phyloP scores from a whole-genome alignment of 2,113 vertebrate species.

The Capricornis sumatraensis region DNA sequence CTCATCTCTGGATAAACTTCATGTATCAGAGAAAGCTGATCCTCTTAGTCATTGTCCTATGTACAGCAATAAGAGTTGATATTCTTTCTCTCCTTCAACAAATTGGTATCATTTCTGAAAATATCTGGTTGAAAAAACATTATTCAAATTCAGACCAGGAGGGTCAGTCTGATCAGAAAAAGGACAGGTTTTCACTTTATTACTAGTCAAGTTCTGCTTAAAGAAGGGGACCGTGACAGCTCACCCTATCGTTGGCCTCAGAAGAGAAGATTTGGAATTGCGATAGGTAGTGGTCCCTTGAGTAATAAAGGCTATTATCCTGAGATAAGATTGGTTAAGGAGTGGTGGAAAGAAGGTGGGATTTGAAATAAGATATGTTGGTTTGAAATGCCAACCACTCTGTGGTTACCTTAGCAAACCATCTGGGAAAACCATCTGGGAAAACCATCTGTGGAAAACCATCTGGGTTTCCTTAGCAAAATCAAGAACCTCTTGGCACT shows the following conservation, averaged over 20 bases:
- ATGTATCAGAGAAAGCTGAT: too few relatives aligned
- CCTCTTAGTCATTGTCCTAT: neutral
- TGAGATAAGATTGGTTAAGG: neutral
- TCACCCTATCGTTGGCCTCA: neutral
- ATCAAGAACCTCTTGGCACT: neutral
- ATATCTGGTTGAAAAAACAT: neutral
- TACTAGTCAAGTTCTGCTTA: neutral
- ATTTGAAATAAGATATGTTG: neutral
- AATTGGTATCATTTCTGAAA: neutral
- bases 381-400: neutral
- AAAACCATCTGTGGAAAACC: too few relatives aligned
- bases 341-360: too few relatives aligned
- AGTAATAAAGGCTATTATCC: neutral
- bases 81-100: neutral
- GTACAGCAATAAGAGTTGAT: neutral
- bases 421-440: too few relatives aligned
- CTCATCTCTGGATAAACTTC: neutral
- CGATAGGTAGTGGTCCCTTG: neutral
- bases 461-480: neutral
- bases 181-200: neutral
- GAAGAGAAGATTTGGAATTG: neutral
- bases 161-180: neutral
- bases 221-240: neutral
- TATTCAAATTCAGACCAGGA: neutral
- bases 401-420: neutral